Base-by-base conservation (phyloP, 2,888 invertebrate species). In the Papilio protenor region DNA sequence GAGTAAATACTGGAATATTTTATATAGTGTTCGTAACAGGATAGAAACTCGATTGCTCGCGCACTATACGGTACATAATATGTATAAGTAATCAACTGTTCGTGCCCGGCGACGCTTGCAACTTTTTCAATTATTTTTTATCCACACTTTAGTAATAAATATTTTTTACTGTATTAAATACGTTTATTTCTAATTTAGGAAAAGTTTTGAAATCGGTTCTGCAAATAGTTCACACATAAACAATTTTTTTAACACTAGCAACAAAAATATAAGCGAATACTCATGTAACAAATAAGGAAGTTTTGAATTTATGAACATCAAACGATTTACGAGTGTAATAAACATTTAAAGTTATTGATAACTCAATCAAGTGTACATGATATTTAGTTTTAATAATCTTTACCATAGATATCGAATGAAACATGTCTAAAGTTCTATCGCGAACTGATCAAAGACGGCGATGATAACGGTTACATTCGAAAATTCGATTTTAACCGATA, bases 401-500 rank as follows among this genome's bases (percentile, higher is more conserved):
- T 74, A 77, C 74, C 77, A n/a, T 57, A 21, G 64, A 73, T 77
- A 77, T 69, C 57, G 49, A 27, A 21, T 59, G 66, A 69, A 77
- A 71, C 33, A 77, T 55, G 73, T 23, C 61, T 57, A 52, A 33
- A 57, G 70, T 40, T 47, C 27, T 69, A 70, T 69, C 69, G 47
- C 33, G 40, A 49, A 74, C 14, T 70, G 69, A 77, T 77, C 70
- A 74, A 74, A 69, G 57, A 59, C 69, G 74, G 59, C 74, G 21
- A 21, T 40, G 69, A 78, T 73, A 73, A 71, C 55, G 40, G 27
- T 5, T 16, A 27, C 21, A 66, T 75, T 72, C 55, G 59, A 66
- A 75, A 75, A 78, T 74, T 72, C 45, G 55, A 75, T 75, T 73
- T 66, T 69, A 72, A 70, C 10, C 14, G 40, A 55, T 80, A 45